These are phyloP conservation scores for Amiota mariae DNA, from an alignment of 2,888 invertebrate genomes.

Conservation along the genomic window DNA sequence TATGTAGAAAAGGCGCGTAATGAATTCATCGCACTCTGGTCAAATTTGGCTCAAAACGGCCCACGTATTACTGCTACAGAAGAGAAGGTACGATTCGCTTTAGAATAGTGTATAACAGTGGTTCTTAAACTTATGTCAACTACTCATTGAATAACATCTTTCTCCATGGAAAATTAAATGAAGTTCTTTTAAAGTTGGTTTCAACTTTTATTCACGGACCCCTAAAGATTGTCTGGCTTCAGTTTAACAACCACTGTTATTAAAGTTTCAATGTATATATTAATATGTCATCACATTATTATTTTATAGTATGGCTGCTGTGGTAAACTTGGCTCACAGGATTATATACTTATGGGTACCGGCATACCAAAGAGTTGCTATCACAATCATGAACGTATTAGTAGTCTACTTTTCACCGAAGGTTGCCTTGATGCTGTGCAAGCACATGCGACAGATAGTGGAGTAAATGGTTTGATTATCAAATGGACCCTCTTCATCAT, in stretches of 20 bases:
- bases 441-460: conserved; percentile 59
- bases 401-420: conserved; percentile 49
- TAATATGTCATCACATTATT: conserved; percentile 20
- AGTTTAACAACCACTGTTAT: too few species aligned
- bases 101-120: neutral
- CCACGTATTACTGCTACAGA: conserved; percentile 56
- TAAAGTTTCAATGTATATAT: neutral
- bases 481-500: conserved; percentile 64
- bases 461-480: conserved; percentile 59
- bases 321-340: conserved; percentile 62
- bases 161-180: neutral
- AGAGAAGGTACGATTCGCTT: conserved; percentile 54
- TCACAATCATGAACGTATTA: conserved; percentile 43
- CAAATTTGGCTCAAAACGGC: conserved; percentile 49
- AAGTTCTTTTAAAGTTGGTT: too few species aligned
- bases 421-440: conserved; percentile 60
- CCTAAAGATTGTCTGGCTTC: too few species aligned
- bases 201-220: too few species aligned
- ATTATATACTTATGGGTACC: conserved; percentile 58
- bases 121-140: neutral
- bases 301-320: conserved; percentile 65
- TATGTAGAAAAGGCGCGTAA: conserved; percentile 60
- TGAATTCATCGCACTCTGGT: conserved; percentile 60
- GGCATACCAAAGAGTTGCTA: conserved; percentile 62
- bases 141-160: neutral